phyloP scores from a whole-genome alignment of 2,797 vertebrate genomes.

The Tokudaia muenninki region DNA sequence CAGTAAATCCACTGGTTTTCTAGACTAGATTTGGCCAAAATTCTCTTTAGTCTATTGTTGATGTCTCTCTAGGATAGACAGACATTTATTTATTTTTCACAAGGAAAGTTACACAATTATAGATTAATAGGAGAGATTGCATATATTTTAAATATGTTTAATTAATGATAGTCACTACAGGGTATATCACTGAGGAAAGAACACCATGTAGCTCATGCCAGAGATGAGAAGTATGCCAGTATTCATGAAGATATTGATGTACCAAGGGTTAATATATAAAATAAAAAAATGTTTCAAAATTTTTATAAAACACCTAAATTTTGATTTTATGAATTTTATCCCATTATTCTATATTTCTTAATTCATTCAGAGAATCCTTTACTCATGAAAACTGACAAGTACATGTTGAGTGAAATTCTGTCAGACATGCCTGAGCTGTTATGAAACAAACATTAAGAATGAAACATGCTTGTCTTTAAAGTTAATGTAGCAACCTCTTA shows the following conservation, averaged over 20 bases:
- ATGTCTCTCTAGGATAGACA: not conserved
- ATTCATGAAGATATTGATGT: not conserved
- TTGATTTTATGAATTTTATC: conserved; percentile 20
- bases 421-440: conserved; percentile 47
- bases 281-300: not conserved
- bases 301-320: conserved; percentile 5
- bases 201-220: accelerated
- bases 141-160: not conserved
- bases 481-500: conserved; percentile 29
- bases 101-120: not conserved
- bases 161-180: not conserved
- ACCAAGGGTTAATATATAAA: not conserved
- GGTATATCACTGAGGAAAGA: not conserved
- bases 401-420: not conserved
- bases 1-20: not conserved
- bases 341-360: conserved; percentile 11
- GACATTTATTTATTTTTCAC: not conserved
- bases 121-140: not conserved
- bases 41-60: not conserved
- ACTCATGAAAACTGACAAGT: conserved; percentile 30
- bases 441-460: conserved; percentile 64
- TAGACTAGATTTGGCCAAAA: not conserved
- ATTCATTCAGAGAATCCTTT: conserved; percentile 23
- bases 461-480: conserved; percentile 24
- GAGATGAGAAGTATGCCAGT: not conserved